phyloP scores from a whole-genome alignment of 64 coral and sea anemone genomes.

The Cladopsammia gracilis region DNA sequence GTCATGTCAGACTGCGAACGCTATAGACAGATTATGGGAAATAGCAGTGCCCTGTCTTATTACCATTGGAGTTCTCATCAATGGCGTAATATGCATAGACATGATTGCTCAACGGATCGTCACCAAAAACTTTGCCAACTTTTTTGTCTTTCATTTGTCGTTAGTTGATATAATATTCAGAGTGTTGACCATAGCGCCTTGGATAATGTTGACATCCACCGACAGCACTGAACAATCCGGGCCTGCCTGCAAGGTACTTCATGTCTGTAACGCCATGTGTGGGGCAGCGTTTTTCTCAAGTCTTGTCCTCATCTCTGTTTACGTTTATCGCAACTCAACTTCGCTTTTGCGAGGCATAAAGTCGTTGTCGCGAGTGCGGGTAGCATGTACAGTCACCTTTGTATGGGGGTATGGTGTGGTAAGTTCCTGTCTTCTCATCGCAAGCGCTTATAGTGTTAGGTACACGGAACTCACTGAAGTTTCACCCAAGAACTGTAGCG shows the following conservation, averaged over 20 bases:
- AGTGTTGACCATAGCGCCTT: not conserved
- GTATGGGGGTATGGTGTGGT: slow-evolving; percentile 15
- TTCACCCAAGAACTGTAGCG: not conserved
- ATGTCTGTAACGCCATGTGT: not conserved
- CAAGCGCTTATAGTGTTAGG: not conserved
- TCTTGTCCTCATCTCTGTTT: not conserved
- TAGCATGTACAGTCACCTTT: not conserved
- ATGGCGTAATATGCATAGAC: not conserved
- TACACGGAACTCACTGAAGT: slow-evolving; percentile 25
- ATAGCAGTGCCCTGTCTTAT: not conserved
- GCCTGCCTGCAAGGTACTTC: not conserved
- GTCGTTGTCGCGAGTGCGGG: not conserved
- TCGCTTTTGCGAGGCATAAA: not conserved
- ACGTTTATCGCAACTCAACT: not conserved
- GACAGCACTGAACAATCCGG: not conserved
- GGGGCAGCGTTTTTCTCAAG: slow-evolving; percentile 32
- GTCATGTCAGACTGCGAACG: not conserved
- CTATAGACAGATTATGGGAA: not conserved
- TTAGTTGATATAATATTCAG: slow-evolving; percentile 21
- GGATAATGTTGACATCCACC: not conserved
- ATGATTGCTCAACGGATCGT: not conserved
- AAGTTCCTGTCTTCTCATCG: not conserved
- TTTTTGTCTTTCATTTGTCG: slow-evolving; percentile 49
- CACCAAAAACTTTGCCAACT: not conserved
- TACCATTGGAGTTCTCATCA: not conserved